Evolutionary conservation across 2,888 invertebrate species (phyloP).

Genomic region (Thereva unica): DNA sequence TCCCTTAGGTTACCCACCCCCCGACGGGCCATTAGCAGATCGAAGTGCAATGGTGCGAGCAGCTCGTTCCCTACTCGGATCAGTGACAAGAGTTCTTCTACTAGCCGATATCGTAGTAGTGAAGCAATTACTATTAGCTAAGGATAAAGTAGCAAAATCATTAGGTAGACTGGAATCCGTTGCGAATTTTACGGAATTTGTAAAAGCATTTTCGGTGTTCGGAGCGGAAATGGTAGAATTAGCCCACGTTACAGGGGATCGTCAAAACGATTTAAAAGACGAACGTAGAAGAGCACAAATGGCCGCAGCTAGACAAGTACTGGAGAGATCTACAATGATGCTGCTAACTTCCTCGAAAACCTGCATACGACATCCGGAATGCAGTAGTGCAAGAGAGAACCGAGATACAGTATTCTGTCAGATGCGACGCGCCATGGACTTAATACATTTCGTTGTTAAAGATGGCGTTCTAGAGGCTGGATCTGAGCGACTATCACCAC

Average conservation of each 20-base stretch:
- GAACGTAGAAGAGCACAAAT: slow-evolving; percentile 95
- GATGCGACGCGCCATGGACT: slow-evolving; percentile 95
- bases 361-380: slow-evolving; percentile 92
- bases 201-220: slow-evolving; percentile 97
- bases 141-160: slow-evolving; percentile 91
- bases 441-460: slow-evolving; percentile 95
- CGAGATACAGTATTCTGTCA: slow-evolving; percentile 97
- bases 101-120: slow-evolving; percentile 98
- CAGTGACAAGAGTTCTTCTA: slow-evolving; percentile 92
- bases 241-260: slow-evolving; percentile 85
- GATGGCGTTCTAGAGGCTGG: slow-evolving; percentile 79
- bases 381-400: slow-evolving; percentile 89
- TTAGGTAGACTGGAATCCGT: slow-evolving; percentile 84
- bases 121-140: slow-evolving; percentile 91
- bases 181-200: slow-evolving; percentile 94
- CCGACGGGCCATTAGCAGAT: slow-evolving; percentile 68
- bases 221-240: slow-evolving; percentile 98
- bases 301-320: slow-evolving; percentile 90
- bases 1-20: slow-evolving; percentile 64
- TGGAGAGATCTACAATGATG: slow-evolving; percentile 96
- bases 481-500: slow-evolving; percentile 43
- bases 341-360: slow-evolving; percentile 96
- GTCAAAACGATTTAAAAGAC: slow-evolving; percentile 85
- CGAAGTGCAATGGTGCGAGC: slow-evolving; percentile 83
- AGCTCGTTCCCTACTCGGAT: slow-evolving; percentile 88